Evolutionary conservation across 1,140 invertebrate species (phyloP).

Genomic region (Ephestia elutella): DNA sequence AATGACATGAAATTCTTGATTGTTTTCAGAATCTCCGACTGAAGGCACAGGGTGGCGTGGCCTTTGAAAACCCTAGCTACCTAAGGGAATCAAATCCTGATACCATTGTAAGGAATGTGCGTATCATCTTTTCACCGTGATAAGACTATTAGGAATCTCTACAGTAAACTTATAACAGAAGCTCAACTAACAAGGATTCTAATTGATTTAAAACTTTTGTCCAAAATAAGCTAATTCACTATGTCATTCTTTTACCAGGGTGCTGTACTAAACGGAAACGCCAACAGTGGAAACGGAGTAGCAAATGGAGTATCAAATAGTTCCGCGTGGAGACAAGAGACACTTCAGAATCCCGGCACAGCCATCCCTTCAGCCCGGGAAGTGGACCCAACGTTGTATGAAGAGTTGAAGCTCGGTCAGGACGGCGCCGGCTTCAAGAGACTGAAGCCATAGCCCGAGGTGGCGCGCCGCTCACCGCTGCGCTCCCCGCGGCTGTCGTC

Average conservation of each 20-base stretch:
- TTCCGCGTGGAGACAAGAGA: constrained; percentile 75
- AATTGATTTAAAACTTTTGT: too few relatives aligned
- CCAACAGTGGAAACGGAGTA: constrained; percentile 37
- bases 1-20: too few relatives aligned
- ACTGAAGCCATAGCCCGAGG: constrained; percentile 77
- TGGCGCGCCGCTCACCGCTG: constrained; percentile 49
- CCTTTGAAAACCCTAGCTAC: constrained; percentile 91
- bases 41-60: constrained; percentile 80
- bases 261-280: constrained; percentile 45
- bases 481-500: constrained; percentile 45
- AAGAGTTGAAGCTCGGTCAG: constrained; percentile 85
- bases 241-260: constrained; percentile 30
- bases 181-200: too few relatives aligned
- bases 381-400: constrained; percentile 83
- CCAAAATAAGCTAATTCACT: background rate
- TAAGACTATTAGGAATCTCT: too few relatives aligned
- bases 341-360: constrained; percentile 67
- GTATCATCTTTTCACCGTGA: constrained; percentile 22
- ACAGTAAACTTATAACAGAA: too few relatives aligned
- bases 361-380: constrained; percentile 57
- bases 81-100: constrained; percentile 84
- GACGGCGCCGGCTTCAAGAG: constrained; percentile 86
- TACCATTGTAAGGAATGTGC: constrained; percentile 77
- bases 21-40: constrained; percentile 64
- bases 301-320: constrained; percentile 58